Percentiles rank a stretch among this genome's conserved stretches.
Evolutionary conservation across 2,888 invertebrate species (phyloP).

Genomic region (Lithophane semibrunnea): DNA sequence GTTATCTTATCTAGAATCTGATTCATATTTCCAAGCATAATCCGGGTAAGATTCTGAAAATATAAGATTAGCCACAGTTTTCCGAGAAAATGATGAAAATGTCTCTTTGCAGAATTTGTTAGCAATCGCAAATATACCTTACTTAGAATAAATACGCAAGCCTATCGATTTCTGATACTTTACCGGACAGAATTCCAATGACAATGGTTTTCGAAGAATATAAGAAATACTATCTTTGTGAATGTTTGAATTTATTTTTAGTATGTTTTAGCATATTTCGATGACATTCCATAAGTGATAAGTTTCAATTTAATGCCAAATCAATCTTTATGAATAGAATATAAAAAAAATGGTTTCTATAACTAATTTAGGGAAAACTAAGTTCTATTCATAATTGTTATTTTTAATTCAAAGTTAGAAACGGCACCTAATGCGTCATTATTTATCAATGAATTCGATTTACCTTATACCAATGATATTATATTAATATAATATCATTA

Average conservation of each 20-base stretch:
- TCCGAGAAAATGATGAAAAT: conserved; percentile 45
- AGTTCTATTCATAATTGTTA: background rate
- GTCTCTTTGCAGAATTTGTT: conserved; percentile 26
- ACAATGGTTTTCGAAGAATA: conserved; percentile 43
- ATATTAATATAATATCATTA: too few species aligned
- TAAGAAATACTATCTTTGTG: conserved; percentile 21
- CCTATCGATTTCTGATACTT: conserved; percentile 21
- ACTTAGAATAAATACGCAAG: conserved; percentile 21
- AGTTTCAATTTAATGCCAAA: background rate
- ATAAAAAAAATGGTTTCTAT: background rate
- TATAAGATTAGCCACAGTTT: conserved; percentile 37
- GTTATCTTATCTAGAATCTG: conserved; percentile 70
- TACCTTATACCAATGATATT: too few species aligned
- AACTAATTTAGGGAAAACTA: background rate
- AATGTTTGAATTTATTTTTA: background rate
- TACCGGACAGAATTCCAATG: background rate
- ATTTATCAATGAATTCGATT: conserved; percentile 31
- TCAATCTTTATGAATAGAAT: background rate
- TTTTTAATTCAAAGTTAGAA: conserved; percentile 2
- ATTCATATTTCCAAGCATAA: conserved; percentile 67
- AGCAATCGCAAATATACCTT: conserved; percentile 1
- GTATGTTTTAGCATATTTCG: background rate
- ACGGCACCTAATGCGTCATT: conserved; percentile 15
- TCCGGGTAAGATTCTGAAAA: conserved; percentile 60
- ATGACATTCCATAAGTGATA: background rate